Evolutionary conservation across 64 coral and sea anemone genomes (phyloP).

Genomic region (Cladopsammia gracilis): DNA sequence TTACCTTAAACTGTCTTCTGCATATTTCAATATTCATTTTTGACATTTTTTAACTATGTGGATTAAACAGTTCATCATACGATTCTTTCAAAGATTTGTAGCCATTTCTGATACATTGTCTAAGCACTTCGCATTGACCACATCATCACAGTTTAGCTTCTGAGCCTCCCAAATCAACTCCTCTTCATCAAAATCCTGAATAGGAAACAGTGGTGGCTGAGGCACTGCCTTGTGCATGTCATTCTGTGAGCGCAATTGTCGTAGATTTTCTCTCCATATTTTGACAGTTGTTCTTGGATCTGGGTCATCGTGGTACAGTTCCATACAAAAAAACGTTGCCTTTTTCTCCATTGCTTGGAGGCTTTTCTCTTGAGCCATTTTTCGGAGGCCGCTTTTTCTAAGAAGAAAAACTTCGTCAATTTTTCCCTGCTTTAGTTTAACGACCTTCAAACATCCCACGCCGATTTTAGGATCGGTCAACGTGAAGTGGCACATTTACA

Average conservation of each 20-base stretch:
- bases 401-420: background rate
- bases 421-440: too few relatives aligned
- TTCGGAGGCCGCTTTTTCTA: background rate
- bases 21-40: too few relatives aligned
- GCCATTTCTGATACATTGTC: too few relatives aligned
- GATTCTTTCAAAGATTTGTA: background rate
- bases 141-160: too few relatives aligned
- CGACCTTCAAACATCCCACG: too few relatives aligned
- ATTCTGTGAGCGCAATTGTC: conserved; percentile 15
- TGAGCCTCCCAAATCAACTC: background rate
- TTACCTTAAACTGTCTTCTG: too few relatives aligned
- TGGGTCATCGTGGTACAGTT: background rate
- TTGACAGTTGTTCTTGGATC: background rate
- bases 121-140: too few relatives aligned
- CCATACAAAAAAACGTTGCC: background rate
- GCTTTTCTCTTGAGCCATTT: background rate
- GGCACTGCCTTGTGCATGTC: conserved; percentile 13
- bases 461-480: too few relatives aligned
- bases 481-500: too few relatives aligned
- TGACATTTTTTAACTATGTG: too few relatives aligned
- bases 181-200: conserved; percentile 9
- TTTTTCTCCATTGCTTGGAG: conserved; percentile 1
- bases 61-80: too few relatives aligned
- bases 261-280: conserved; percentile 37
- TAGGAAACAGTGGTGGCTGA: background rate